Evolutionary conservation across 2,888 invertebrate genomes (phyloP), one percentile per base, ranked within the genome.

Genomic region (Mimumesa dahlbomi): DNA sequence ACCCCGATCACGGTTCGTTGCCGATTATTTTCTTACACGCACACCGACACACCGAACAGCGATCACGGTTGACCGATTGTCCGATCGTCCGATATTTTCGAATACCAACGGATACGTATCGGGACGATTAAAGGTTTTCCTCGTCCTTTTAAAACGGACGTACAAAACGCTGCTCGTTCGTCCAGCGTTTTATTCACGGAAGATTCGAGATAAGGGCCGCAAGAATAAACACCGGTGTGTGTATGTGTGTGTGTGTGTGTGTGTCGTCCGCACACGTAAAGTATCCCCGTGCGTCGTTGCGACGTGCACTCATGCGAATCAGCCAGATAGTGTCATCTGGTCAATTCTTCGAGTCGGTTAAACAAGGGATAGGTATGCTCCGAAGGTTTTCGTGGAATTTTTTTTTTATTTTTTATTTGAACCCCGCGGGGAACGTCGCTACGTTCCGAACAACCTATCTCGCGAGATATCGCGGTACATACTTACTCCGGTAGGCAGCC

Each of bases 251-350:
- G 46, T 21, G 40, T 50, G 43, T 34, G 34, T 61, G 50, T 46
- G 34, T 13, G 34, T 34, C 34, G 34, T 61, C 53, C 46, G 40
- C 14, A 25, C 46, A 49, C 46, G 48, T 13, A 45, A 66, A 49
- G 38, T 36, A 43, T 52, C 59, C 29, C 21, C 42, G 22, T 29
- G 22, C 56, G 61, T 29, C 56, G 36, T 34, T 49, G 19, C 29
- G 25, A 42, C 48, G 56, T 13, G 67, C 54, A 14, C 52, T 73
- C 73, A 56, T 67, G 73, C 73, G 73, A 63, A 63, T 68, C 62
- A 34, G 31, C 14, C 21, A 45, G 73, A 73, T 63, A 73, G 63
- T 48, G 73, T 73, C 73, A 63, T 63, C 58, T 42, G 42, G 46
- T 18, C 31, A 46, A 59, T 66, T 58, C 50, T 38, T 29, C 49